Evolutionary conservation across 2,113 vertebrate genomes (phyloP).

Genomic region (Etheostoma cragini): DNA sequence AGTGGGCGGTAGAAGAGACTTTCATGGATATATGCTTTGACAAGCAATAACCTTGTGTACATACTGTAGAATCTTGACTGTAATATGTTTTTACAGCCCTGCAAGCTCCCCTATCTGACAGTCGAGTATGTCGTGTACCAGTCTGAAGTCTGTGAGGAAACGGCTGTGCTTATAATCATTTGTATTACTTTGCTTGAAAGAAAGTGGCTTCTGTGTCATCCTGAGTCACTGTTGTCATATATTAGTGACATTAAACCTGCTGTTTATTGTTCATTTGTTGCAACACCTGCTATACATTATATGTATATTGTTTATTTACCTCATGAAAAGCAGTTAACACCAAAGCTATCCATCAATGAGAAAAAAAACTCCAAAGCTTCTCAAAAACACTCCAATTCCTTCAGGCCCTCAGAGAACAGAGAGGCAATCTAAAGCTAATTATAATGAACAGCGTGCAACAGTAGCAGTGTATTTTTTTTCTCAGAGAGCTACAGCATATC

Average conservation of each 20-base stretch:
- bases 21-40: constrained; percentile 25
- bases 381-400: constrained; percentile 37
- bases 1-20: background rate
- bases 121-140: constrained; percentile 3
- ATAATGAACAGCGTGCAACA: constrained; percentile 75
- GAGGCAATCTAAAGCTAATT: constrained; percentile 76
- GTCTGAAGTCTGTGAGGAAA: background rate
- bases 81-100: constrained; percentile 35
- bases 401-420: constrained; percentile 52
- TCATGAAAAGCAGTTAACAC: constrained; percentile 26
- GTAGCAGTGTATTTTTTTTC: constrained; percentile 43
- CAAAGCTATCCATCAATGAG: constrained; percentile 34
- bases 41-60: background rate
- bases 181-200: constrained; percentile 24
- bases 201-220: constrained; percentile 9
- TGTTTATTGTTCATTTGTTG: constrained; percentile 16
- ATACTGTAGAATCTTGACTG: background rate
- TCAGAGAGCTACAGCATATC: constrained; percentile 44
- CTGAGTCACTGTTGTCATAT: background rate
- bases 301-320: constrained; percentile 5
- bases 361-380: constrained; percentile 34
- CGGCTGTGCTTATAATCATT: constrained; percentile 17
- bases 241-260: constrained; percentile 8
- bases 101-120: constrained; percentile 27
- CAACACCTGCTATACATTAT: background rate